Evolutionary conservation across 2,888 invertebrate genomes (phyloP).

Genomic region (Cataglyphis rosenhaueri): DNA sequence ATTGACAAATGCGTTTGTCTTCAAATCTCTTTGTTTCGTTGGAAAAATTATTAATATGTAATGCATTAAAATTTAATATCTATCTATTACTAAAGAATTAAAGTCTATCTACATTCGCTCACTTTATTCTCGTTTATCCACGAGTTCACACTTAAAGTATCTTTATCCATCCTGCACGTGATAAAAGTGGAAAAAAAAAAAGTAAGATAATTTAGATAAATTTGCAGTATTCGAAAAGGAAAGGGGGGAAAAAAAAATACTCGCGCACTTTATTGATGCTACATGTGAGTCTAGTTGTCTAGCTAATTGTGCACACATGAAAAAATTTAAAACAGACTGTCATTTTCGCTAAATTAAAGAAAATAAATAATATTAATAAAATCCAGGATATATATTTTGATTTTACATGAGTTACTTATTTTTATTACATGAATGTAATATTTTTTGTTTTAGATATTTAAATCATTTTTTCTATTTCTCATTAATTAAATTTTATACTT

Average conservation of each 20-base stretch:
- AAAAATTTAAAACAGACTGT: background rate
- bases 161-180: constrained; percentile 9
- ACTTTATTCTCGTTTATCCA: constrained; percentile 24
- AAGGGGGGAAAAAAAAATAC: constrained; percentile 2
- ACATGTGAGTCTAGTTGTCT: background rate
- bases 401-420: background rate
- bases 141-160: background rate
- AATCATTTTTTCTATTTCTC: background rate
- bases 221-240: background rate
- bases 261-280: background rate
- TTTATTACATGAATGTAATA: background rate
- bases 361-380: background rate
- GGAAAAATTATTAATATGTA: background rate
- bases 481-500: background rate
- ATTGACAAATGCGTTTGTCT: constrained; percentile 18
- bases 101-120: background rate
- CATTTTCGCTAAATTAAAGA: background rate
- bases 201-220: constrained; percentile 40
- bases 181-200: background rate
- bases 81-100: background rate
- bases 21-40: background rate
- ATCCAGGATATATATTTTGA: background rate
- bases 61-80: background rate
- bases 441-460: background rate
- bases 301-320: background rate